phyloP scores from a whole-genome alignment of 2,113 vertebrate species.

The Thamnophis sirtalis region DNA sequence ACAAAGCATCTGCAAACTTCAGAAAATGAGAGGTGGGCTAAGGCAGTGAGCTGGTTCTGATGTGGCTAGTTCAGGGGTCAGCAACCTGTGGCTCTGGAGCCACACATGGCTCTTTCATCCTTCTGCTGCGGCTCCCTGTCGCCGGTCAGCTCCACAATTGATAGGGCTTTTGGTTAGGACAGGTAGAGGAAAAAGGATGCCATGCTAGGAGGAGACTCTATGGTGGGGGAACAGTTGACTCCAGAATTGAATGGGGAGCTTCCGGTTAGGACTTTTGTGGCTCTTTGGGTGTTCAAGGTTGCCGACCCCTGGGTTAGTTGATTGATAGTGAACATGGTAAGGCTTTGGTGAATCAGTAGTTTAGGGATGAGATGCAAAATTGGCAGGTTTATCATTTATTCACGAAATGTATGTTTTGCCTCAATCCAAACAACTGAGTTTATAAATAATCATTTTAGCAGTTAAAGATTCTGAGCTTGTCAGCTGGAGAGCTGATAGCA shows the following conservation, averaged over 20 bases:
- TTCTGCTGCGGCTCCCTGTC: no score
- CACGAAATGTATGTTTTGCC: not conserved
- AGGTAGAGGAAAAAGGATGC: no score
- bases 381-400: not conserved
- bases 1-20: not conserved
- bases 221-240: no score
- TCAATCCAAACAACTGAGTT: not conserved
- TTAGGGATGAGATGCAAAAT: not conserved
- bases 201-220: no score
- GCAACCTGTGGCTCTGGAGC: no score
- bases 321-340: not conserved
- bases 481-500: no score
- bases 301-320: not conserved
- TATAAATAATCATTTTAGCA: not conserved
- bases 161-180: no score
- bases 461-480: not conserved
- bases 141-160: no score
- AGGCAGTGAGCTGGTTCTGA: not conserved
- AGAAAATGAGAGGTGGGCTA: not conserved
- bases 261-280: no score
- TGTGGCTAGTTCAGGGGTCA: not conserved
- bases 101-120: no score
- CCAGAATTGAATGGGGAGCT: no score
- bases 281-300: no score
- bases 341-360: not conserved